Conservation (phyloP, 2,113 vertebrate species). For the Microcebus griseorufus region DNA sequence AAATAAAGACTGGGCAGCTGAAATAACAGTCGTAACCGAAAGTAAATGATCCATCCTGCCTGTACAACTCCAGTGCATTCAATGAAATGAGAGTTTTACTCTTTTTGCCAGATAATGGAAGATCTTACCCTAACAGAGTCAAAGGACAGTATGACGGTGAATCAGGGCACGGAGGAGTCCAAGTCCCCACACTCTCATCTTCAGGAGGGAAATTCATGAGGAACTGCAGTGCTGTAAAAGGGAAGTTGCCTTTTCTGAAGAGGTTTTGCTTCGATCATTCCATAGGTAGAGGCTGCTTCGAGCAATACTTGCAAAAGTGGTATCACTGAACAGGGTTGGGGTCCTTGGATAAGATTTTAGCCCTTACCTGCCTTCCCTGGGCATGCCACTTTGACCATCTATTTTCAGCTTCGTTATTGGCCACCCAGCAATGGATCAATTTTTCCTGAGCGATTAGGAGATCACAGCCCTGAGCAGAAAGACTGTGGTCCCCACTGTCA, state of each 20-base stretch:
- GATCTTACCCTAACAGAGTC: not conserved
- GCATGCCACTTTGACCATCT: not conserved
- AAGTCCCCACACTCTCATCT: no score
- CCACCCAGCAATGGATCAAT: not conserved
- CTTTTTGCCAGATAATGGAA: not conserved
- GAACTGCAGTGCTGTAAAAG: not conserved
- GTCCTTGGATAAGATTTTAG: not conserved
- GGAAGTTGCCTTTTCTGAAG: not conserved
- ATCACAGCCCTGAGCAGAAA: not conserved
- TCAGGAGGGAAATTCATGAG: rapidly evolving
- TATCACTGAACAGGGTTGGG: not conserved
- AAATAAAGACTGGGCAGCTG: not conserved
- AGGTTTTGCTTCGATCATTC: not conserved
- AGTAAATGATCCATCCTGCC: rapidly evolving
- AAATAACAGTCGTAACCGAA: not conserved
- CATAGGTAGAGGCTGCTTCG: rapidly evolving
- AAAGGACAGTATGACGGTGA: not conserved
- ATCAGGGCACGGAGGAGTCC: not conserved
- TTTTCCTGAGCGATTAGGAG: not conserved
- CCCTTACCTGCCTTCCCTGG: no score
- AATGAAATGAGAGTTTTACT: no score
- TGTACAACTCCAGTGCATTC: not conserved
- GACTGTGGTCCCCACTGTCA: not conserved
- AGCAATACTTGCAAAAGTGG: not conserved
- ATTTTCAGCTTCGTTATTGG: not conserved